These are phyloP conservation scores for Tragelaphus buxtoni DNA, from an alignment of 2,113 vertebrate genomes.

Conservation along the genomic window DNA sequence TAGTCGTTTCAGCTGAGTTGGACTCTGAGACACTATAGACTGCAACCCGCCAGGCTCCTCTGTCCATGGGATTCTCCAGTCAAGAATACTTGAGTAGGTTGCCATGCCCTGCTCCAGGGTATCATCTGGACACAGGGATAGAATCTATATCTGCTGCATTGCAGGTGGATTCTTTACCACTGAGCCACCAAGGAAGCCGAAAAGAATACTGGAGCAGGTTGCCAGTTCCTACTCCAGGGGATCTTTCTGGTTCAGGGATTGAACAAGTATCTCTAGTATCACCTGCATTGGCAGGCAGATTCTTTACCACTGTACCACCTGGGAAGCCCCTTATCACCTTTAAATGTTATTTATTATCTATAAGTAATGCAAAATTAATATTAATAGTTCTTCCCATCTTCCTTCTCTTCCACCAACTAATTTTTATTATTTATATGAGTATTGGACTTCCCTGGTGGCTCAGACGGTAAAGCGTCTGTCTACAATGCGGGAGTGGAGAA, in stretches of 20 bases:
- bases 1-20: background rate
- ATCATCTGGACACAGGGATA: background rate
- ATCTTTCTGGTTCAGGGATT: background rate
- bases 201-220: background rate
- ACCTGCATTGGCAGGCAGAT: background rate
- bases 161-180: background rate
- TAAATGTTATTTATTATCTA: background rate
- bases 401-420: background rate
- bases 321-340: background rate
- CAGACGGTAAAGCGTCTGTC: no score
- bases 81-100: background rate
- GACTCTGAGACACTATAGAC: background rate
- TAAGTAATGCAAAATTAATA: background rate
- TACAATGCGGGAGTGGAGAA: no score
- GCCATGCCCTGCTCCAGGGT: background rate
- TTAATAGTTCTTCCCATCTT: background rate
- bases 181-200: background rate
- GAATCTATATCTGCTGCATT: background rate
- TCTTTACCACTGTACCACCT: background rate
- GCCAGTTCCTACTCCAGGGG: background rate
- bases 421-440: background rate
- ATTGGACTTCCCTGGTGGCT: background rate
- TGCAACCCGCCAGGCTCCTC: background rate
- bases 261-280: background rate
- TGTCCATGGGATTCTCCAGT: background rate